Percentiles rank a stretch among this genome's conserved stretches.
phyloP scores from a whole-genome alignment of 2,888 invertebrate genomes.

The Torymus aiolomorphi region DNA sequence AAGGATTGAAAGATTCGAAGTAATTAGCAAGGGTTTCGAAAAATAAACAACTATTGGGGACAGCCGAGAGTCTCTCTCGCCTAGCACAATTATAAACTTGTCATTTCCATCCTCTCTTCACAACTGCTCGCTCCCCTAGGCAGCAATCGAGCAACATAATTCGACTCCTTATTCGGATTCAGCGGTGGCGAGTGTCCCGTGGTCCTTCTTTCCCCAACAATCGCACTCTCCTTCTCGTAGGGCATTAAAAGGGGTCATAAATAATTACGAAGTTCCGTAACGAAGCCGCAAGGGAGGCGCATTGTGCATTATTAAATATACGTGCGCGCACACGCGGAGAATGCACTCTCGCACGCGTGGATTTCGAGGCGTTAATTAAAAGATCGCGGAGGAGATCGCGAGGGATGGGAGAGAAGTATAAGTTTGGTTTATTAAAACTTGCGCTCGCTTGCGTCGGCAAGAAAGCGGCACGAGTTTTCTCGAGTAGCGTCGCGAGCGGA shows the following conservation, averaged over 20 bases:
- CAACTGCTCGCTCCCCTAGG: no score
- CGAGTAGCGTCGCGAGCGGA: no score
- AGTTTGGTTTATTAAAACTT: constrained; percentile 36
- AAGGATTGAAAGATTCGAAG: no score
- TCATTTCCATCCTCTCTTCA: no score
- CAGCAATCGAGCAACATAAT: no score
- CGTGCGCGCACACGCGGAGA: background rate
- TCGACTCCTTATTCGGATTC: background rate
- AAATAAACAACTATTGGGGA: no score
- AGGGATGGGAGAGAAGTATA: background rate
- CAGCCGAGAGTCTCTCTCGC: no score
- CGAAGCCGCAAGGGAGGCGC: constrained; percentile 7
- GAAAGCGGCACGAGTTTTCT: no score
- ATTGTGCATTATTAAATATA: constrained; percentile 45
- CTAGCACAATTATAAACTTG: no score
- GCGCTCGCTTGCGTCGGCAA: constrained; percentile 1
- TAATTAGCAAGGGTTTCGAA: no score
- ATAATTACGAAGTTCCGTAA: constrained; percentile 47
- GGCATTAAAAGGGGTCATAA: constrained; percentile 38
- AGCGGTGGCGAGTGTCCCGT: no score
- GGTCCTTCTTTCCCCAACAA: no score
- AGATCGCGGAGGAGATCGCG: constrained; percentile 18
- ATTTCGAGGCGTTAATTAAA: constrained; percentile 39
- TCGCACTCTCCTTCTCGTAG: background rate
- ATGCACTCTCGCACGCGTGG: background rate